Evolutionary conservation across 37 sponge, comb jelly and placozoan genomes (phyloP).

Genomic region (Chondrilla cf. caribensis): DNA sequence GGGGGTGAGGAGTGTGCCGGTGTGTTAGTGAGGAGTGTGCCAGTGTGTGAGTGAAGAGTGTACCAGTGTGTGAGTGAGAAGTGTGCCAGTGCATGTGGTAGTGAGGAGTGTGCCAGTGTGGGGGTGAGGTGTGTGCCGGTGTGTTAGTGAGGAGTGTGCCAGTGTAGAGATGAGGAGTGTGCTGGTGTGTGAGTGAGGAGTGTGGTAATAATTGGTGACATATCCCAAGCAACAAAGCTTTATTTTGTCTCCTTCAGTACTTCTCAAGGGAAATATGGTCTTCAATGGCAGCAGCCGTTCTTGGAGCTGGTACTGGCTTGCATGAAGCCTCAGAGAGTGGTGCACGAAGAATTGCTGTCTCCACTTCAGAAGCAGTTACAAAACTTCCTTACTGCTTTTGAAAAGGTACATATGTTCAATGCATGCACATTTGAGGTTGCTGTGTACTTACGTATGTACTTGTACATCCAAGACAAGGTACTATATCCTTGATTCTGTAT

Average conservation of each 20-base stretch:
- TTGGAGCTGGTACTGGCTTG: slow-evolving; percentile 85
- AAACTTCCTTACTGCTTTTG: slow-evolving; percentile 69
- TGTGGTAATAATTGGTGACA: neutral
- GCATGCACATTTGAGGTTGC: no score
- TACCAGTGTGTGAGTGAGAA: neutral
- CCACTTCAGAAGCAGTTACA: slow-evolving; percentile 78
- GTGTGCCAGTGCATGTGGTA: neutral
- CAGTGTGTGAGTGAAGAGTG: neutral
- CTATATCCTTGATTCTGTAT: no score
- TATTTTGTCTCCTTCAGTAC: slow-evolving; percentile 6
- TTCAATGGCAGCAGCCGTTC: slow-evolving; percentile 93
- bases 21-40: neutral
- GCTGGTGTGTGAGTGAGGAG: neutral
- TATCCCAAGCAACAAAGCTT: no score
- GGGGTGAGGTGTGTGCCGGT: no score
- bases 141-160: neutral
- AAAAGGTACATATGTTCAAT: slow-evolving; percentile 47
- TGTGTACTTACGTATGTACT: no score
- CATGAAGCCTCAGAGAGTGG: slow-evolving; percentile 65
- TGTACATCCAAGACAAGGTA: no score
- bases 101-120: no score
- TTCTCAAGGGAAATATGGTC: slow-evolving; percentile 33
- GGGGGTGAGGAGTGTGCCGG: no score
- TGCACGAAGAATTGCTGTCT: slow-evolving; percentile 55
- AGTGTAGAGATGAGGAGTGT: neutral